phyloP scores from a whole-genome alignment of 1,140 invertebrate genomes.

The Andrena cerasifolii region DNA sequence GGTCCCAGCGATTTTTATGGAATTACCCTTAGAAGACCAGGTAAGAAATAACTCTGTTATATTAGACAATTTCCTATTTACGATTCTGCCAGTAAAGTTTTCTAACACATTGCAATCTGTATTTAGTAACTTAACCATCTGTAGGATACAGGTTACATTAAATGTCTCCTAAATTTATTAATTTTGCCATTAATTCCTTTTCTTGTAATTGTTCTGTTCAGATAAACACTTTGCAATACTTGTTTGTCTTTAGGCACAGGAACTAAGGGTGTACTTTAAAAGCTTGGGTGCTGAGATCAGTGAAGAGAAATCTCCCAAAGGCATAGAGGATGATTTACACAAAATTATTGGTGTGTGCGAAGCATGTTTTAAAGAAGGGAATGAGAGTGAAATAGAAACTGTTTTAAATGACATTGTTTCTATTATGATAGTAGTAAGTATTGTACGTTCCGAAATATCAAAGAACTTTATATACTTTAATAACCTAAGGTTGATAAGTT shows the following conservation, averaged over 20 bases:
- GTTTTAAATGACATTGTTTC: slow-evolving; percentile 96
- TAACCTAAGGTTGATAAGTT: neutral
- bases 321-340: slow-evolving; percentile 95
- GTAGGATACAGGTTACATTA: slow-evolving; percentile 14
- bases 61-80: neutral
- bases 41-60: slow-evolving; percentile 79
- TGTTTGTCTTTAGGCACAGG: slow-evolving; percentile 88
- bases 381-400: slow-evolving; percentile 91
- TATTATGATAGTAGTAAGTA: slow-evolving; percentile 92
- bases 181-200: neutral
- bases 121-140: neutral
- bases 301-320: slow-evolving; percentile 93
- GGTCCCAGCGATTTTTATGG: slow-evolving; percentile 91
- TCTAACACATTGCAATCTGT: neutral
- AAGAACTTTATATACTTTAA: neutral
- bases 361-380: slow-evolving; percentile 93
- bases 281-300: slow-evolving; percentile 95
- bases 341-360: slow-evolving; percentile 97
- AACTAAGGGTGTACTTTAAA: slow-evolving; percentile 94
- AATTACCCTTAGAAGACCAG: slow-evolving; percentile 90
- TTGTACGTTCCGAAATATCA: neutral
- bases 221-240: slow-evolving; percentile 9
- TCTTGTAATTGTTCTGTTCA: neutral
- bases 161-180: slow-evolving; percentile 7
- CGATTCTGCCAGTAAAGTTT: neutral